Percentiles rank a stretch among this genome's conserved stretches.
Evolutionary conservation across 2,888 invertebrate species (phyloP).

Genomic region (Chrysolina oricalcia): DNA sequence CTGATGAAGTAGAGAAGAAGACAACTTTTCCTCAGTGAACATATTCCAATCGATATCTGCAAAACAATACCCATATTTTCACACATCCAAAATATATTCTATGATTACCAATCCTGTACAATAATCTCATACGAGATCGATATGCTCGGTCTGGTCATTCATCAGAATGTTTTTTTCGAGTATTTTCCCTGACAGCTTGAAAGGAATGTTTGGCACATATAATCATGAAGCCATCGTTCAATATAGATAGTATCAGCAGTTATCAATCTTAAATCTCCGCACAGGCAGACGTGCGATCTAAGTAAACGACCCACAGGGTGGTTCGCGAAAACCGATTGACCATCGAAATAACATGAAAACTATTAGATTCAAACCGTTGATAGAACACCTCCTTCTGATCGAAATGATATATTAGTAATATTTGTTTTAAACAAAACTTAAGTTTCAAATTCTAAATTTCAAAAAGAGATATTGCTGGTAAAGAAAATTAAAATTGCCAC

Average conservation of each 20-base stretch:
- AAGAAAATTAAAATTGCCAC: no score
- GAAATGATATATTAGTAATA: no score
- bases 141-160: neutral
- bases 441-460: no score
- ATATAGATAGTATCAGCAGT: slow-evolving; percentile 46
- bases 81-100: neutral
- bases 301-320: neutral
- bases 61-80: neutral
- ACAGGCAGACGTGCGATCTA: neutral
- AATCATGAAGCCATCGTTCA: slow-evolving; percentile 50
- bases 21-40: no score
- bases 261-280: slow-evolving; percentile 44
- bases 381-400: neutral
- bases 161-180: slow-evolving; percentile 10
- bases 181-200: slow-evolving; percentile 38
- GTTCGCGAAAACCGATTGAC: neutral
- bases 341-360: neutral
- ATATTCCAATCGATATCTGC: no score
- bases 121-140: neutral
- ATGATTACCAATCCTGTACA: neutral
- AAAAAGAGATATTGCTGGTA: no score
- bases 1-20: no score
- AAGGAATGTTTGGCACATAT: slow-evolving; percentile 41
- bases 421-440: no score
- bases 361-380: neutral